Evolutionary conservation across 1,140 invertebrate species (phyloP), one percentile per base, ranked within the genome.

Genomic region (Bursaphelenchus mucronatus): DNA sequence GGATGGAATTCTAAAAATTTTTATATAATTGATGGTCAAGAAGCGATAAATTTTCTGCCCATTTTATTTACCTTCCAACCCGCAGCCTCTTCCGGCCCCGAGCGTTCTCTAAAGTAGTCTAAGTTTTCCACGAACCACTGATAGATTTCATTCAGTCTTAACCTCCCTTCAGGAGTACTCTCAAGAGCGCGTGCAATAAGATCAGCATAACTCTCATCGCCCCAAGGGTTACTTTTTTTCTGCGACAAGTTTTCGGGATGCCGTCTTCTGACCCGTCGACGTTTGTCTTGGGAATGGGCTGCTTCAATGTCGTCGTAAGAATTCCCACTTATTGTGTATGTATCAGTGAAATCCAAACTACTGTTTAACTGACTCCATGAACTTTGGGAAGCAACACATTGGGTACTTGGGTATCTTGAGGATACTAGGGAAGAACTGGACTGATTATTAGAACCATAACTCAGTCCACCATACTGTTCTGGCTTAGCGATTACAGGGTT

Each of bases 1-100:
- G 88, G 80, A 99, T 98, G 10, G 96, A 99, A 84, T 99, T 99
- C 96, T 99, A 88, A 49, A 89, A 88, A n/a, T 11, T 9, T 15
- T 64, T 15, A 49, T 49, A n/a, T n/a, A 49, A 49, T n/a, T 49
- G 13, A 19, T 49, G 30, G 13, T 49, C 2, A 59, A 11, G 40
- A 59, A 59, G 15, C 13, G 52, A 0, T 59, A 50, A 30, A 3
- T 30, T 30, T 30, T 30, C 30, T 30, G 30, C 30, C 30, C 30
- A n/a, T 30, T 59, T 59, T 41, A 44, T 55, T 57, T 67, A 79
- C 78, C 73, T 80, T 80, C 78, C 78, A 80, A 53, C 78, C 78
- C 41, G 74, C 70, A 3, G 78, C 76, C 8, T 79, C 79, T 57
- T 80, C 78, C 45, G 74, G 77, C 52, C 64, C 73, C 0, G 76